A percentile compares a stretch with the other conserved stretches of the same genome.
Conservation (phyloP, 2,797 vertebrate genomes). For the Novumbra hubbsi region DNA sequence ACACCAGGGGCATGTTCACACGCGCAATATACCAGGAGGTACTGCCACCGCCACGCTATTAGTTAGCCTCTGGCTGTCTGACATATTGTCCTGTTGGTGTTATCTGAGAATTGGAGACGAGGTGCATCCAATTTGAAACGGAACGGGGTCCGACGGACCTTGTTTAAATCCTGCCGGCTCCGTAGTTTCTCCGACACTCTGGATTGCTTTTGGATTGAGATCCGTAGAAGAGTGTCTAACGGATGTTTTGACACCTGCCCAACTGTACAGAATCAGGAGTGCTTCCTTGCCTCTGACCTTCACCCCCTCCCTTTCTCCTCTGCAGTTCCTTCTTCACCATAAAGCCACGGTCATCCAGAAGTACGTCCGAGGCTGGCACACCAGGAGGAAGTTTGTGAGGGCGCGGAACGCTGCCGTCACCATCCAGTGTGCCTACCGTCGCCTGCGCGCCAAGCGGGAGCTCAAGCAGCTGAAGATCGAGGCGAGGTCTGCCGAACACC, state of each 20-base stretch:
- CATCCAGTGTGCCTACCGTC: slow-evolving; percentile 86
- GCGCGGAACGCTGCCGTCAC: slow-evolving; percentile 74
- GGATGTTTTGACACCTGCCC: too few species aligned
- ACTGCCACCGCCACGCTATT: neutral
- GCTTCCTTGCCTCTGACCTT: neutral
- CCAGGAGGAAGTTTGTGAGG: slow-evolving; percentile 65
- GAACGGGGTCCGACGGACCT: slow-evolving; percentile 8
- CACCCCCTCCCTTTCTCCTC: neutral
- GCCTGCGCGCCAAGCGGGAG: slow-evolving; percentile 74
- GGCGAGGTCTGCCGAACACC: slow-evolving; percentile 81
- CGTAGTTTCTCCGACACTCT: neutral
- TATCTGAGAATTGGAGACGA: slow-evolving; percentile 1
- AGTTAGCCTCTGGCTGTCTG: neutral
- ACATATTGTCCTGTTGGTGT: neutral
- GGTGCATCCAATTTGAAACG: slow-evolving; percentile 8
- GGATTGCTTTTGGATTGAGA: slow-evolving; percentile 22
- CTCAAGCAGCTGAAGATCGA: slow-evolving; percentile 88
- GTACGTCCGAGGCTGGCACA: slow-evolving; percentile 79
- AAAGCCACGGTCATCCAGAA: slow-evolving; percentile 90
- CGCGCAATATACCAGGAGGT: slow-evolving; percentile 85
- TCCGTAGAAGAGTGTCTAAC: neutral
- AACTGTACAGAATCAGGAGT: neutral
- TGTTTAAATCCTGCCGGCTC: neutral
- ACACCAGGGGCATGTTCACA: slow-evolving; percentile 83
- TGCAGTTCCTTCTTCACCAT: slow-evolving; percentile 85